A percentile compares a stretch with the other conserved stretches of the same genome.
phyloP scores from a whole-genome alignment of 2,888 invertebrate species.

The Eilema depressum region DNA sequence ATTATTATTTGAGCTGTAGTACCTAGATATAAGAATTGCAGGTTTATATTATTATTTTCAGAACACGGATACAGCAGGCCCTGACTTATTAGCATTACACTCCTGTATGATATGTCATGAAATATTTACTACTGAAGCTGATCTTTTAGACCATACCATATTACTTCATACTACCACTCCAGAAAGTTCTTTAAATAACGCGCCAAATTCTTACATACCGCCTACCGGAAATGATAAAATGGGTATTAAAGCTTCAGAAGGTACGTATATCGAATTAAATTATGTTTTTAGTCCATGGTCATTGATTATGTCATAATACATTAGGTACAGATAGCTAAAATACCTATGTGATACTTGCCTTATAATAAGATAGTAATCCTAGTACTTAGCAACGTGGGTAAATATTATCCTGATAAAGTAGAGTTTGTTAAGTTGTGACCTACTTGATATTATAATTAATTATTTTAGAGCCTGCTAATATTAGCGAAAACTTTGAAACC shows the following conservation, averaged over 20 bases:
- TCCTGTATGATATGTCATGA: conserved; percentile 81
- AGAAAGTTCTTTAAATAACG: conserved; percentile 49
- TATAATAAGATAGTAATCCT: neutral
- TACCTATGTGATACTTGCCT: neutral
- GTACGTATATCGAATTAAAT: conserved; percentile 22
- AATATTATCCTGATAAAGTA: neutral
- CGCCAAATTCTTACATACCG: conserved; percentile 27
- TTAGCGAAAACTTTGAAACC: conserved; percentile 66
- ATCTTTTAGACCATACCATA: conserved; percentile 79
- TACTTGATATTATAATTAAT: neutral
- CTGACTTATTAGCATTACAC: conserved; percentile 75
- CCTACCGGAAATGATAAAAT: conserved; percentile 34
- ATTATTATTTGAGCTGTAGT: neutral
- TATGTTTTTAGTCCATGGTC: neutral
- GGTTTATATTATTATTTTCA: conserved; percentile 22
- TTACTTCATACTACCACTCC: conserved; percentile 68
- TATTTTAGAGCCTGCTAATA: conserved; percentile 56
- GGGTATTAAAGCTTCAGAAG: conserved; percentile 36
- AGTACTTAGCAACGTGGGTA: neutral
- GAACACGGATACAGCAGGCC: conserved; percentile 58
- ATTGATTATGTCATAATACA: no score
- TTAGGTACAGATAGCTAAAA: no score
- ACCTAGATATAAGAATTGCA: neutral
- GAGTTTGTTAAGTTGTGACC: neutral
- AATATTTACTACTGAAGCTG: conserved; percentile 79